Conservation (phyloP, 1,140 invertebrate genomes). For the Pseudomyrmex pallidus region DNA sequence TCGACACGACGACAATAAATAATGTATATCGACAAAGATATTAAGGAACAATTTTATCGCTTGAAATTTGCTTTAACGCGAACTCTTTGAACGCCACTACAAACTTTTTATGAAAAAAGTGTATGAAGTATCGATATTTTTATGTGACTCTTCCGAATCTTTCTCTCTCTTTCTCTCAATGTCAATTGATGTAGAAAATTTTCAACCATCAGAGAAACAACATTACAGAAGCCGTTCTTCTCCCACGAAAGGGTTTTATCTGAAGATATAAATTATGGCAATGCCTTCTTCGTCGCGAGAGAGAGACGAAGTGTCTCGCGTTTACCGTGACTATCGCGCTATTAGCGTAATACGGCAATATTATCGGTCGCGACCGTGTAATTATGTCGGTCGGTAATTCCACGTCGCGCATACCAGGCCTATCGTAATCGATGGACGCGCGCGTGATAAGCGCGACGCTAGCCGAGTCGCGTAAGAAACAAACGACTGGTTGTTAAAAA, state of each 20-base stretch:
- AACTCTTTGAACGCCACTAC: too few species aligned
- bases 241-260: too few species aligned
- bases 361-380: slow-evolving; percentile 44
- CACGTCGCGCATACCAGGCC: neutral
- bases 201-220: neutral
- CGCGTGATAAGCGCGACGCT: slow-evolving; percentile 26
- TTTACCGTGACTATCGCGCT: slow-evolving; percentile 15
- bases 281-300: too few species aligned
- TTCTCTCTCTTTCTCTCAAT: too few species aligned
- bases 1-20: neutral
- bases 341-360: slow-evolving; percentile 47
- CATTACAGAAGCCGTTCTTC: too few species aligned
- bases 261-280: too few species aligned
- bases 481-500: slow-evolving; percentile 51
- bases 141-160: too few species aligned
- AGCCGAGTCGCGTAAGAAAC: slow-evolving; percentile 13
- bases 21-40: neutral
- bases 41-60: neutral
- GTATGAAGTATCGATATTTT: too few species aligned
- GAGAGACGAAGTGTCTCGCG: neutral
- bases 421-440: slow-evolving; percentile 37
- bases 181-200: too few species aligned
- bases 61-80: neutral
- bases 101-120: too few species aligned
- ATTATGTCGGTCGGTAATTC: slow-evolving; percentile 62